Evolutionary conservation across 35 echinoderm and acorn worm species (phyloP), one percentile per base, ranked within the genome.

Genomic region (Heliocidaris tuberculata): DNA sequence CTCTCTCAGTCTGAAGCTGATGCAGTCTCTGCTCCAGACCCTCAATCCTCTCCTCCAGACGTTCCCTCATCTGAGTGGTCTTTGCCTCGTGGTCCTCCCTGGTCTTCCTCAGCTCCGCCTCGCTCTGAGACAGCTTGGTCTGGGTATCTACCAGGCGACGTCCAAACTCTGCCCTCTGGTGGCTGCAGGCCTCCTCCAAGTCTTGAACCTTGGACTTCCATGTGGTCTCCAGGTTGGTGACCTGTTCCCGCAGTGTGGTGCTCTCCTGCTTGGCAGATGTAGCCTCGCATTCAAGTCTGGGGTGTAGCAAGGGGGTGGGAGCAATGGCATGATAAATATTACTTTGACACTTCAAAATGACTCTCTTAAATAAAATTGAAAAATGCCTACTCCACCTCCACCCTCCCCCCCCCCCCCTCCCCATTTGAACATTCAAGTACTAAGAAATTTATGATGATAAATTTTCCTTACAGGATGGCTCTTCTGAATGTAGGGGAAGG

Each of bases 131-230:
- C 10, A 96, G 93, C 86, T 86, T 87, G 47, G 93, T 96, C 88
- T 96, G 95, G 12, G 95, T 96, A 85, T 96, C 95, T 19, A 96
- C 93, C 24, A 96, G 88, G 30, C 95, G 93, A 6, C 95, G 93
- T 31, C 93, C 94, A 86, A 96, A 96, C 48, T 96, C 95, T 85
- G 94, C 93, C 87, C 94, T 87, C 16, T 94, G 56, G 56, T 94
- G 85, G 31, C 86, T 85, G 30, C 60, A 88, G 7, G 86, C 87
- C 85, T 94, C 95, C 87, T 96, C 95, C 24, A 94, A 59, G 19
- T 90, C 93, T 90, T 56, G 47, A 11, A 50, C 50, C 47, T n/a
- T 32, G 50, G 91, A 30, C 50, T 24, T 30, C 91, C 91, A 93
- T 15, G 31, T 59, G n/a, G 91, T 93, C 91, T 93, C 91, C 9